phyloP scores from a whole-genome alignment of 2,888 invertebrate species.

The Baccha elongata region DNA sequence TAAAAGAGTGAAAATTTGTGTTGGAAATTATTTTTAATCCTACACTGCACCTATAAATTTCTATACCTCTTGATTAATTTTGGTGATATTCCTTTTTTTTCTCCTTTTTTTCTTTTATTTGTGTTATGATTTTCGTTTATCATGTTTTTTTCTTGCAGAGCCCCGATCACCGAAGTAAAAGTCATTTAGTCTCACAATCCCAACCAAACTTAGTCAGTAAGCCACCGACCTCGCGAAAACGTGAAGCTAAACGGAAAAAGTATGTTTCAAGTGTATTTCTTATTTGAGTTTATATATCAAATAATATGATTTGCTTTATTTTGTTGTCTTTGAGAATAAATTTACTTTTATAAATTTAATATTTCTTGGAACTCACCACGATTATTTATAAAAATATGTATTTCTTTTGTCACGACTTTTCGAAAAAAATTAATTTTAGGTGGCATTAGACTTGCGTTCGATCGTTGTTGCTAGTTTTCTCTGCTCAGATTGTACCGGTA shows the following conservation, averaged over 20 bases:
- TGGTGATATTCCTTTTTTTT: conserved; percentile 16
- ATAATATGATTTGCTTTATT: conserved; percentile 41
- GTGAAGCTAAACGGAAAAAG: conserved; percentile 75
- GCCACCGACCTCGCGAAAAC: conserved; percentile 72
- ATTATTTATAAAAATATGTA: no score
- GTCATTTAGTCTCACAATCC: conserved; percentile 79
- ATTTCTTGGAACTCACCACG: no score
- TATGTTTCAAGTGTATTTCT: conserved; percentile 58
- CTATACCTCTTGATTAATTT: not conserved
- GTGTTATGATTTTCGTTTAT: conserved; percentile 40
- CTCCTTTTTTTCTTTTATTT: conserved; percentile 31
- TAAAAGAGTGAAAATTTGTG: conserved; percentile 18
- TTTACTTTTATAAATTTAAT: no score
- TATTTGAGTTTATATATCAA: conserved; percentile 10
- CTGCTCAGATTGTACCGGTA: no score
- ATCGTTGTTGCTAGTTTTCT: no score
- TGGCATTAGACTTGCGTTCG: no score
- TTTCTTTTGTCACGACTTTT: no score
- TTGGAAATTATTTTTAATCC: conserved; percentile 12
- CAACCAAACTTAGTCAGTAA: conserved; percentile 80
- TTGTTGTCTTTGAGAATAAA: not conserved
- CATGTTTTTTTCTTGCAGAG: conserved; percentile 78
- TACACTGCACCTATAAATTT: conserved; percentile 16
- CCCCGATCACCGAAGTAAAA: conserved; percentile 82
- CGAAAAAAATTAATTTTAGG: no score